Base-by-base conservation (phyloP, 2,113 vertebrate genomes). In the Nipponia nippon region DNA sequence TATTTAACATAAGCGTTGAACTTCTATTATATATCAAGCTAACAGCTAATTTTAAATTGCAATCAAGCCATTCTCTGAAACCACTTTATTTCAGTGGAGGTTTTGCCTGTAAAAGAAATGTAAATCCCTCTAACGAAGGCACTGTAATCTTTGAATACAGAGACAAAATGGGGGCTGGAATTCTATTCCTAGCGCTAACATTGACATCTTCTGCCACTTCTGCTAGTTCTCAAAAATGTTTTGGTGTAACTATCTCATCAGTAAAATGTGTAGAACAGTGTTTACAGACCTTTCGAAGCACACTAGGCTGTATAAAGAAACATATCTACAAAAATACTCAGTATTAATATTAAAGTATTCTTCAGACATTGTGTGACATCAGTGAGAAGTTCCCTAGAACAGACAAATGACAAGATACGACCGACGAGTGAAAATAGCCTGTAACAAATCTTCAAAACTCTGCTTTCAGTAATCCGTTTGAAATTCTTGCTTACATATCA, bases 21-120 rank as follows among this genome's bases (percentile, higher is more conserved):
- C 93, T 95, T 90, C 84, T 91, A 96, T 86, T 97, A 95, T 95
- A 96, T 80, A 96, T 96, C 94, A 96, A 94, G 89, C 87, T 94
- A 97, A 96, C 95, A 94, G 94, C 89, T 97, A 95, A 97, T 97
- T 95, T 97, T 97, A 94, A 95, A 84, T 96, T 88, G 96, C 96
- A 96, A 97, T 95, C 93, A 95, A 96, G 95, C 94, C 67, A 66
- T 95, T 94, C 93, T 91, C 93, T 94, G 81, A 95, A 95, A 95
- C 93, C 84, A 96, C 78, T 95, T 96, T 96, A 91, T 95, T 93
- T 96, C 95, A 88, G 87, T 44, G 63, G 78, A 95, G 87, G 82
- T 85, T 89, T 94, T 87, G 87, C 84, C 87, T 93, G 81, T 82
- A 91, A 97, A 95, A 95, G 89, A 91, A 97, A 95, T 89, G 84